A percentile compares a stretch with the other conserved stretches of the same genome.
Conservation (phyloP, 2,888 invertebrate species). For the Campaea margaritaria region DNA sequence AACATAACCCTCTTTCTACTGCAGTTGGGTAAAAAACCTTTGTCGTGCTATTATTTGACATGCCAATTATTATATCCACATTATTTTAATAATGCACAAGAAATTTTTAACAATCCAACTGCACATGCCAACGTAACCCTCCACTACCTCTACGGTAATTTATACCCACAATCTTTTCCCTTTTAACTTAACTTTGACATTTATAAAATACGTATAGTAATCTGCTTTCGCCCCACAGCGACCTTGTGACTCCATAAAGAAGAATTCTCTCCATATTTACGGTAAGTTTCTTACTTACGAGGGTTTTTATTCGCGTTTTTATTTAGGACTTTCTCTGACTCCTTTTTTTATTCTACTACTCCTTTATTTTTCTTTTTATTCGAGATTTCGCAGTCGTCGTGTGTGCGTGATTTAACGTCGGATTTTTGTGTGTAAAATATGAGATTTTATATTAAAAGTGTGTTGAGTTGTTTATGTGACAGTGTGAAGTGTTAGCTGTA, state of each 20-base stretch:
- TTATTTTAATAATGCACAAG: neutral
- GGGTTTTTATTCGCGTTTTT: conserved; percentile 33
- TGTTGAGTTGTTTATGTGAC: conserved; percentile 8
- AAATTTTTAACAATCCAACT: neutral
- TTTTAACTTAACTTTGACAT: conserved; percentile 47
- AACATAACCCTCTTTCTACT: no score
- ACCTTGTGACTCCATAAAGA: conserved; percentile 44
- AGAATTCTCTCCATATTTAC: conserved; percentile 42
- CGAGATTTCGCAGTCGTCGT: conserved; percentile 28
- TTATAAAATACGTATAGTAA: conserved; percentile 45
- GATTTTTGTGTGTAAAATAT: conserved; percentile 24
- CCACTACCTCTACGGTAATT: conserved; percentile 39
- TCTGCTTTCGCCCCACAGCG: conserved; percentile 39
- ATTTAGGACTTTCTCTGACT: conserved; percentile 25
- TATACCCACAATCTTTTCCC: conserved; percentile 46
- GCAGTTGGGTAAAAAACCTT: no score
- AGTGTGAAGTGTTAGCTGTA: conserved; percentile 1
- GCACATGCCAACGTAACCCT: conserved; percentile 29
- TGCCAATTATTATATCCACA: neutral
- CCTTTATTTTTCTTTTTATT: conserved; percentile 6
- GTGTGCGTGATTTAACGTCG: conserved; percentile 33
- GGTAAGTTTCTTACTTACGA: conserved; percentile 40
- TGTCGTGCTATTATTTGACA: no score
- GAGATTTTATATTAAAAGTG: conserved; percentile 23
- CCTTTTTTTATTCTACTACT: conserved; percentile 3